phyloP scores from a whole-genome alignment of 1,140 invertebrate genomes.

The Sinella curviseta region DNA sequence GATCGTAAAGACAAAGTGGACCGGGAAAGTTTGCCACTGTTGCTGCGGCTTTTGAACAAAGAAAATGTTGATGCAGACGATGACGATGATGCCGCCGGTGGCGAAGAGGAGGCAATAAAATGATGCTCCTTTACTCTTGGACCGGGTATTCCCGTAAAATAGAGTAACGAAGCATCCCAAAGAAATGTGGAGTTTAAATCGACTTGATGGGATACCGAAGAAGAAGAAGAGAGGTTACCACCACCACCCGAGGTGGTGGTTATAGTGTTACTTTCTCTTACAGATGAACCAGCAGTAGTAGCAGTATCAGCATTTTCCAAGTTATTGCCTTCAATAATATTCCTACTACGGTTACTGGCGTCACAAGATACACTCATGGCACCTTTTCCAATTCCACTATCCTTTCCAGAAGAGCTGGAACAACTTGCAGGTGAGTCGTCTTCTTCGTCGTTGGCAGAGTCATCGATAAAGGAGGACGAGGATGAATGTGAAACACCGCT shows the following conservation, averaged over 20 bases:
- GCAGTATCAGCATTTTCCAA: not conserved
- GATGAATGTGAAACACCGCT: not conserved
- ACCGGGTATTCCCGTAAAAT: slow-evolving; percentile 20
- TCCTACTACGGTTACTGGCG: not conserved
- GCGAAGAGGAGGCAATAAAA: not conserved
- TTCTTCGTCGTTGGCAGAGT: too few relatives aligned
- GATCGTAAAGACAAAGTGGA: not conserved
- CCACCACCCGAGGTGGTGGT: too few relatives aligned
- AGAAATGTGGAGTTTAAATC: slow-evolving; percentile 9
- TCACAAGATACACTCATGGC: not conserved
- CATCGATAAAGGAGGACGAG: too few relatives aligned
- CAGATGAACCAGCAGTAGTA: too few relatives aligned
- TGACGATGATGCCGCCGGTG: not conserved
- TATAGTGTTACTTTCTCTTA: not conserved
- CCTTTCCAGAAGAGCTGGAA: not conserved
- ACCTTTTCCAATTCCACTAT: not conserved
- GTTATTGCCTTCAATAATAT: not conserved
- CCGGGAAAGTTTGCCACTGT: not conserved
- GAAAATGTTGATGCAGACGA: not conserved
- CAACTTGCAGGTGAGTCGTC: not conserved
- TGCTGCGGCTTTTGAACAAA: not conserved
- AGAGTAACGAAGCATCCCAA: slow-evolving; percentile 33
- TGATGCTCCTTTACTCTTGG: slow-evolving; percentile 24
- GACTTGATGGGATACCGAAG: too few relatives aligned
- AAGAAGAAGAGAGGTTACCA: too few relatives aligned